Evolutionary conservation across 1,140 invertebrate species (phyloP).

Genomic region (Listronotus bonariensis): DNA sequence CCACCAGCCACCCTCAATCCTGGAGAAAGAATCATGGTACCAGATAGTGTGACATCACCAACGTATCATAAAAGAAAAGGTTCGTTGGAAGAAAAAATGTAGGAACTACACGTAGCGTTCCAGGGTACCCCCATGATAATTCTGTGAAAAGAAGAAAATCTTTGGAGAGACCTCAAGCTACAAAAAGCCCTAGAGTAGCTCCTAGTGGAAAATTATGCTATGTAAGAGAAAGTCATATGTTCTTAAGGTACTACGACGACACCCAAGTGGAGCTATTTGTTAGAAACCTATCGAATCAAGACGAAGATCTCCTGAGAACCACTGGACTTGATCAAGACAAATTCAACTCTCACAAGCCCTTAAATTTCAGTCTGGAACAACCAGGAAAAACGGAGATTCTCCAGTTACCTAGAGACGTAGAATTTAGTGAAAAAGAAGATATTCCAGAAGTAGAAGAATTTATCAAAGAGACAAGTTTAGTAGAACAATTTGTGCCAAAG

Average conservation of each 20-base stretch:
- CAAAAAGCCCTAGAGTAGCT: constrained; percentile 17
- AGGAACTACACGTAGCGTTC: background rate
- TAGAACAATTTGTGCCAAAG: constrained; percentile 35
- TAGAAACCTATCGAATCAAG: constrained; percentile 23
- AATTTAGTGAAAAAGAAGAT: constrained; percentile 37
- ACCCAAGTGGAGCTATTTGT: constrained; percentile 39
- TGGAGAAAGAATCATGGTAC: constrained; percentile 1
- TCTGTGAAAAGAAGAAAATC: constrained; percentile 17
- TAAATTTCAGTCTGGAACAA: constrained; percentile 2
- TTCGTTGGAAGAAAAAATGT: background rate
- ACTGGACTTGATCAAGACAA: constrained; percentile 13
- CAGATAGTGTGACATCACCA: constrained; percentile 1
- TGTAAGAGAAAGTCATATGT: constrained; percentile 33
- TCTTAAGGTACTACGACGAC: constrained; percentile 43
- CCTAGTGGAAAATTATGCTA: constrained; percentile 41
- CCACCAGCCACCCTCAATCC: background rate
- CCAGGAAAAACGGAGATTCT: constrained; percentile 33
- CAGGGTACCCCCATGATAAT: constrained; percentile 1
- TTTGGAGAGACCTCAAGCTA: constrained; percentile 19
- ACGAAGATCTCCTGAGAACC: constrained; percentile 21
- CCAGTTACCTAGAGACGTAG: constrained; percentile 23
- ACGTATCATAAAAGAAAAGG: constrained; percentile 17
- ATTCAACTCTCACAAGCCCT: constrained; percentile 15
- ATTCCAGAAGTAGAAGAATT: constrained; percentile 37
- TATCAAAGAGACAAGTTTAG: constrained; percentile 37